Percentiles rank a stretch among this genome's conserved stretches.
Evolutionary conservation across 2,113 vertebrate genomes (phyloP).

Genomic region (Cryptotis parvus): DNA sequence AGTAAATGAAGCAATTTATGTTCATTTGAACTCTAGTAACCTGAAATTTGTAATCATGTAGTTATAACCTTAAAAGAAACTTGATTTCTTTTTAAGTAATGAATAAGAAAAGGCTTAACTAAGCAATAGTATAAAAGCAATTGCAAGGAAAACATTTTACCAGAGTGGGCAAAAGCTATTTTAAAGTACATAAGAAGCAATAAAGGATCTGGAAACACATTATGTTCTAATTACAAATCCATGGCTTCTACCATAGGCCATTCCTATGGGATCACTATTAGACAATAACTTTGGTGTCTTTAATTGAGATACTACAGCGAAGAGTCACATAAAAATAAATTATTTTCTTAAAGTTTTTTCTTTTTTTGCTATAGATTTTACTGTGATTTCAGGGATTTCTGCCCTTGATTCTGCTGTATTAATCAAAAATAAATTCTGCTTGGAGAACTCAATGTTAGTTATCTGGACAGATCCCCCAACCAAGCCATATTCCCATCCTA

Average conservation of each 20-base stretch:
- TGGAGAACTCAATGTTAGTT: neutral
- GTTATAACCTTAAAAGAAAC: neutral
- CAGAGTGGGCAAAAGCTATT: neutral
- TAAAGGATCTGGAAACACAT: neutral
- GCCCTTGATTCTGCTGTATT: neutral
- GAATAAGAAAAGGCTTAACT: neutral
- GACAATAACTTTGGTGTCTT: neutral
- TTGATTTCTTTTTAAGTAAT: neutral
- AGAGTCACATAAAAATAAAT: neutral
- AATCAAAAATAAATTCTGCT: neutral
- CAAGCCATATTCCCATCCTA: neutral
- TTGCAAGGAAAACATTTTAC: constrained; percentile 16
- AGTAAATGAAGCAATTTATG: neutral
- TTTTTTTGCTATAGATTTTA: neutral
- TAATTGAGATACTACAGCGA: constrained; percentile 23
- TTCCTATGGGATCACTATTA: neutral
- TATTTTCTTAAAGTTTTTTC: neutral
- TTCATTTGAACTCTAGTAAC: neutral
- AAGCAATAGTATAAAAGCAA: neutral
- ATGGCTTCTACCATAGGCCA: neutral
- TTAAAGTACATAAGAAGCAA: neutral
- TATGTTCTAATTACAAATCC: neutral
- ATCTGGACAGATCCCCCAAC: neutral
- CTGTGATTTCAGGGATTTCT: neutral
- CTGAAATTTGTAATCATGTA: neutral